Percentiles rank a stretch among this genome's conserved stretches.
These are phyloP conservation scores for Phasia obesa DNA, from an alignment of 2,888 invertebrate species.

Conservation along the genomic window DNA sequence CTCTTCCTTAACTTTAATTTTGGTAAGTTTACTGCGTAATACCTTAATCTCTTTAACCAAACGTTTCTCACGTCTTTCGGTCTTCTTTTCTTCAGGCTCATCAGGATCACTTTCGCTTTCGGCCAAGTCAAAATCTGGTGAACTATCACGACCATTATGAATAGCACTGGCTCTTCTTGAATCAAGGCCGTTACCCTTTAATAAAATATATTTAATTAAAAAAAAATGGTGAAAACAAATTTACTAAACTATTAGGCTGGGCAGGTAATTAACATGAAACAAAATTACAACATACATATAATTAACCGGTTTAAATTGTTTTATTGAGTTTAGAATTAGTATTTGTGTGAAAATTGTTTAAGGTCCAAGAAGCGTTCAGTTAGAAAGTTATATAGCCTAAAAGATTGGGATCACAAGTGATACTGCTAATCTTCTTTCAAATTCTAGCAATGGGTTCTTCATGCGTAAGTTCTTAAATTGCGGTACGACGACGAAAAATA, in stretches of 20 bases:
- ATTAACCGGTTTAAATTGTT: too few relatives aligned
- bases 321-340: too few relatives aligned
- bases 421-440: too few relatives aligned
- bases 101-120: slow-evolving; percentile 86
- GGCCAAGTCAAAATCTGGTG: slow-evolving; percentile 85
- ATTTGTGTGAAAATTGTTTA: too few relatives aligned
- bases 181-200: slow-evolving; percentile 79
- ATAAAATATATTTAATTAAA: neutral
- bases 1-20: slow-evolving; percentile 86
- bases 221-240: neutral
- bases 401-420: too few relatives aligned
- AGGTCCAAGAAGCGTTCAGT: too few relatives aligned
- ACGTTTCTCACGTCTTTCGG: slow-evolving; percentile 88
- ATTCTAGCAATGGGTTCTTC: too few relatives aligned
- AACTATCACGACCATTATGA: slow-evolving; percentile 83
- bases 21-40: slow-evolving; percentile 83
- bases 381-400: too few relatives aligned
- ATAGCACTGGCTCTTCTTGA: slow-evolving; percentile 81
- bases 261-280: neutral
- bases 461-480: too few relatives aligned
- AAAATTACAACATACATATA: too few relatives aligned
- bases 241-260: neutral
- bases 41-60: slow-evolving; percentile 83
- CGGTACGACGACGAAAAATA: too few relatives aligned
- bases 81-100: slow-evolving; percentile 86